Conservation (phyloP, 1,140 invertebrate species). For the Leptoteleia sp. region DNA sequence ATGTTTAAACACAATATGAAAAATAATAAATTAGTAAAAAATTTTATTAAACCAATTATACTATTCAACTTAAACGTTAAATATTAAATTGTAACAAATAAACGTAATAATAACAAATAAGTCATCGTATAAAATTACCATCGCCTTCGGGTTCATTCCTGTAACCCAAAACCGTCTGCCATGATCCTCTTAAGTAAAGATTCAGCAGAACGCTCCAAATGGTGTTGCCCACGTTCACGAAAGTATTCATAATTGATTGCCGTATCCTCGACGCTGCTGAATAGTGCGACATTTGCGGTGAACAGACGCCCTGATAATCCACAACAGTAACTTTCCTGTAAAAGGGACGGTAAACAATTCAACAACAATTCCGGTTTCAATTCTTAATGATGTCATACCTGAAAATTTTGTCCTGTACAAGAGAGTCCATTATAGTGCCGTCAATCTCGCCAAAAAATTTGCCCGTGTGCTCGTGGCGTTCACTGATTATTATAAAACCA, state of each 20-base stretch:
- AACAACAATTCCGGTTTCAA: background rate
- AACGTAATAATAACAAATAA: constrained; percentile 34
- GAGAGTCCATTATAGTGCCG: constrained; percentile 96
- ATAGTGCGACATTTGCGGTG: constrained; percentile 87
- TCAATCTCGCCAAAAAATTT: constrained; percentile 96
- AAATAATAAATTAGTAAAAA: too few species aligned
- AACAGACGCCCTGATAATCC: constrained; percentile 94
- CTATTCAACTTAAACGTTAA: too few species aligned
- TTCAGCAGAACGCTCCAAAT: constrained; percentile 76
- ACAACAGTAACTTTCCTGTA: constrained; percentile 88
- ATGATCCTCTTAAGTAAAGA: constrained; percentile 76
- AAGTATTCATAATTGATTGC: constrained; percentile 70
- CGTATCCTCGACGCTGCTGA: constrained; percentile 83
- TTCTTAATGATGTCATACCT: constrained; percentile 73
- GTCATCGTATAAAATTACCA: constrained; percentile 63
- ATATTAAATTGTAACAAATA: too few species aligned
- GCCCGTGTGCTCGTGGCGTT: constrained; percentile 90
- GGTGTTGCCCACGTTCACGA: constrained; percentile 68
- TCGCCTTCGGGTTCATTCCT: constrained; percentile 78
- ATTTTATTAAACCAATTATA: too few species aligned
- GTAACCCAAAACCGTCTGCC: constrained; percentile 74
- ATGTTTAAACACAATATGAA: too few species aligned
- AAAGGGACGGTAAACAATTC: constrained; percentile 35
- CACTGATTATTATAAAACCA: constrained; percentile 95
- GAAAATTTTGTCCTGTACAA: constrained; percentile 94